Conservation (phyloP, 53 echinoderm and acorn worm genomes). For the Zoroaster sp. region DNA sequence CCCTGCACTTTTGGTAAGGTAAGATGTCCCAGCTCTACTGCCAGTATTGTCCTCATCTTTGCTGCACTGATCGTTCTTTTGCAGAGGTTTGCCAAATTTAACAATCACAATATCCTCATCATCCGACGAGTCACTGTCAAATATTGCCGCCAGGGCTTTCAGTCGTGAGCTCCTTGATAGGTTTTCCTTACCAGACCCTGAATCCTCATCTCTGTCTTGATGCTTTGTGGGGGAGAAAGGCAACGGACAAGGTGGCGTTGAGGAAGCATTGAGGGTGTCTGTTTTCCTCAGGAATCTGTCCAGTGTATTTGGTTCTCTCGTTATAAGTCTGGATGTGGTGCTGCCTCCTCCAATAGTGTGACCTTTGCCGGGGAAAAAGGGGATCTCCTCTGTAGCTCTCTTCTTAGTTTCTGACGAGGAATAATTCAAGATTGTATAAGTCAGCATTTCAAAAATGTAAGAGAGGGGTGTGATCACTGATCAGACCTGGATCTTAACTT, state of each 20-base stretch:
- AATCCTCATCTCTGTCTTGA: not conserved
- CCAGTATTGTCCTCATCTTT: not conserved
- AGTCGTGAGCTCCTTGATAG: constrained; percentile 27
- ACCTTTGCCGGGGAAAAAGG: constrained; percentile 45
- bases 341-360: not conserved
- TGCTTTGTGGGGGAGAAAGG: not conserved
- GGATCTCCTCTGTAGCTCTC: constrained; percentile 17
- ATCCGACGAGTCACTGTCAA: constrained; percentile 87
- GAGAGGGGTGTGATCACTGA: not conserved
- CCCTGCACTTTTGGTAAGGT: not conserved
- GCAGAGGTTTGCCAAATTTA: not conserved
- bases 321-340: constrained; percentile 10
- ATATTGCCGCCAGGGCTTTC: constrained; percentile 68
- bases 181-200: not conserved
- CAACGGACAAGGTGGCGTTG: not conserved
- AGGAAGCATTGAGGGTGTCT: not conserved
- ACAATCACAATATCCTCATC: constrained; percentile 52
- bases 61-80: not conserved
- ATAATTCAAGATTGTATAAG: too few species aligned
- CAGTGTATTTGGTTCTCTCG: not conserved
- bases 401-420: constrained; percentile 34
- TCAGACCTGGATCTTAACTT: not conserved
- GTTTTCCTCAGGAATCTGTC: constrained; percentile 39
- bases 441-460: too few species aligned
- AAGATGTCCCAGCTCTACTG: not conserved